Conservation (phyloP, 2,113 vertebrate genomes). For the Saguinus midas region DNA sequence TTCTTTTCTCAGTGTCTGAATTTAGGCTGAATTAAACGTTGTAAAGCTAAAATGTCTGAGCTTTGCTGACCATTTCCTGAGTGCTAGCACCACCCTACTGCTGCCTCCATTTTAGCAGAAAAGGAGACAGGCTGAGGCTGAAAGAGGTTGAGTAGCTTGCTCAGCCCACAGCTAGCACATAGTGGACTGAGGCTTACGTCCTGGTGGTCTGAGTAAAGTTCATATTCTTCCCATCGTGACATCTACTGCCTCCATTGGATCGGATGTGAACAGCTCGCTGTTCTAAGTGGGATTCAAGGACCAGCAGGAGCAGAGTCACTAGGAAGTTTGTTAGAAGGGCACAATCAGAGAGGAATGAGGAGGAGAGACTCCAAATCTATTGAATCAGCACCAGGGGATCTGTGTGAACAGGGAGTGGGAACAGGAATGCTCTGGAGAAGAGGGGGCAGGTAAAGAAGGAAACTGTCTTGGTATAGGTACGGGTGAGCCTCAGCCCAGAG, state of each 20-base stretch:
- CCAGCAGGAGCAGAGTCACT: neutral
- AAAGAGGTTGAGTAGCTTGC: neutral
- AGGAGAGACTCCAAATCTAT: neutral
- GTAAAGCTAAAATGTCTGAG: neutral
- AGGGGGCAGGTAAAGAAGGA: neutral
- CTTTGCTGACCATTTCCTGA: neutral
- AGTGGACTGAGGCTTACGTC: neutral
- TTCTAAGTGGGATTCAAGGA: neutral
- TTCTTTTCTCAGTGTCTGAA: neutral
- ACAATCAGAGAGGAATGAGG: neutral
- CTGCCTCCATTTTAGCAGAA: neutral
- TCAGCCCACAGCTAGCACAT: neutral
- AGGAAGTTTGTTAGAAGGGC: neutral
- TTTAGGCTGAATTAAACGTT: no score
- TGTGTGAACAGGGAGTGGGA: neutral
- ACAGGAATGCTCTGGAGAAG: neutral
- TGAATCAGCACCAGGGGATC: neutral
- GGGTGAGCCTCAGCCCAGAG: neutral
- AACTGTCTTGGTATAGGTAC: neutral
- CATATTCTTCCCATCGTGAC: neutral
- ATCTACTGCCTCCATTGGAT: neutral
- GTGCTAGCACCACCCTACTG: neutral
- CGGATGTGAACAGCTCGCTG: neutral
- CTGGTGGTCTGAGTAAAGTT: neutral
- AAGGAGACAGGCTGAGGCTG: neutral